Evolutionary conservation across 2,888 invertebrate genomes (phyloP).

Genomic region (Bruchidius siliquastri): DNA sequence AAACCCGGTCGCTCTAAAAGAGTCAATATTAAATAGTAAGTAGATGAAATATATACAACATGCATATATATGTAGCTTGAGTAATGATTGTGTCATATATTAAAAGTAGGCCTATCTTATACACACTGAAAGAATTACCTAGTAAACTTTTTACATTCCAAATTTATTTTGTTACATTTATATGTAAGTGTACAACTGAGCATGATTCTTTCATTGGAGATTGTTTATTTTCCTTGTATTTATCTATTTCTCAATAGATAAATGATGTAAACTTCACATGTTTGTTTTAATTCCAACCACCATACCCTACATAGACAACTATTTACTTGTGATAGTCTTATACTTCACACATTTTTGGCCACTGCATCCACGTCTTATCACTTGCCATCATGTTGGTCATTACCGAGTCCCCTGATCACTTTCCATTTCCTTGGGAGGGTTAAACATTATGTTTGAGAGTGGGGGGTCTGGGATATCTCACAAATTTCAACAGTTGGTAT

Average conservation of each 20-base stretch:
- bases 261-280: slow-evolving; percentile 31
- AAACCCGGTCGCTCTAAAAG: slow-evolving; percentile 41
- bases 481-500: no score
- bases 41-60: slow-evolving; percentile 34
- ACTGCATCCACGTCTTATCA: no score
- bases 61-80: slow-evolving; percentile 41
- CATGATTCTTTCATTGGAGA: slow-evolving; percentile 27
- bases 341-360: no score
- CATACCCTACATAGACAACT: no score
- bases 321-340: no score
- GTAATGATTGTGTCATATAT: slow-evolving; percentile 26
- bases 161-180: slow-evolving; percentile 39
- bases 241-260: slow-evolving; percentile 37
- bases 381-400: no score
- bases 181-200: slow-evolving; percentile 28
- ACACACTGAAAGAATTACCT: slow-evolving; percentile 37
- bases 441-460: no score
- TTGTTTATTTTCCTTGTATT: slow-evolving; percentile 34
- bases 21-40: slow-evolving; percentile 46
- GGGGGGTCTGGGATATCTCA: no score
- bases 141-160: slow-evolving; percentile 41
- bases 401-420: no score
- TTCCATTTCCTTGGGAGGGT: no score
- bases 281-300: neutral
- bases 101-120: slow-evolving; percentile 45